Percentiles rank a stretch among this genome's conserved stretches.
Conservation (phyloP, 2,888 invertebrate genomes). For the Dexiosoma caninum region DNA sequence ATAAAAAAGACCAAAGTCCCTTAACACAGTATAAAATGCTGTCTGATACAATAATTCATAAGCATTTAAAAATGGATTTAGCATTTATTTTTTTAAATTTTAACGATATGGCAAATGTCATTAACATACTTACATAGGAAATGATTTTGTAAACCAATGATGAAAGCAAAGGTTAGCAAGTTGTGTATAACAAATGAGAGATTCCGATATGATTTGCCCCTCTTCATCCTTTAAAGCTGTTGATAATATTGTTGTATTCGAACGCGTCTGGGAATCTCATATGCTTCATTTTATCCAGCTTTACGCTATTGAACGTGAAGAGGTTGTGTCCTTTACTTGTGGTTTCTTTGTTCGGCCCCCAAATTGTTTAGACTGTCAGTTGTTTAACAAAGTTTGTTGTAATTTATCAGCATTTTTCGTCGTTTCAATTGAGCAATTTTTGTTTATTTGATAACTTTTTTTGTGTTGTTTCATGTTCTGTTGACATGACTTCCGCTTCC, state of each 20-base stretch:
- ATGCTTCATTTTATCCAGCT: slow-evolving; percentile 56
- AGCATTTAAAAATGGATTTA: too few species aligned
- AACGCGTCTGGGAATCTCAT: slow-evolving; percentile 56
- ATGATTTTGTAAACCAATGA: slow-evolving; percentile 63
- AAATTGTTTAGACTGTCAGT: too few species aligned
- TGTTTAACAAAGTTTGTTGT: not conserved
- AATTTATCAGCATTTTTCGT: not conserved
- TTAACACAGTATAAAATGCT: too few species aligned
- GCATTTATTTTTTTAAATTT: too few species aligned
- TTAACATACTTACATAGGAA: slow-evolving; percentile 64
- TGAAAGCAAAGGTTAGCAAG: slow-evolving; percentile 63
- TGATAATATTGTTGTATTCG: slow-evolving; percentile 68
- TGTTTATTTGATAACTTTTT: not conserved
- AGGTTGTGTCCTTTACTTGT: not conserved
- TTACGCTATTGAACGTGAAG: not conserved
- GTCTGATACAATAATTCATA: too few species aligned
- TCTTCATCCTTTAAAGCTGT: slow-evolving; percentile 72
- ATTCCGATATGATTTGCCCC: slow-evolving; percentile 63
- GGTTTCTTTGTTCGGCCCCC: not conserved
- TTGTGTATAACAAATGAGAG: slow-evolving; percentile 55
- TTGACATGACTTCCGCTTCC: slow-evolving; percentile 45
- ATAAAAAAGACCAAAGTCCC: too few species aligned
- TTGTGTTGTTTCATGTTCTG: not conserved
- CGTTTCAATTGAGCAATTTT: not conserved
- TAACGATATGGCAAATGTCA: too few species aligned